Evolutionary conservation across 2,888 invertebrate genomes (phyloP).

Genomic region (Xestia xanthographa): DNA sequence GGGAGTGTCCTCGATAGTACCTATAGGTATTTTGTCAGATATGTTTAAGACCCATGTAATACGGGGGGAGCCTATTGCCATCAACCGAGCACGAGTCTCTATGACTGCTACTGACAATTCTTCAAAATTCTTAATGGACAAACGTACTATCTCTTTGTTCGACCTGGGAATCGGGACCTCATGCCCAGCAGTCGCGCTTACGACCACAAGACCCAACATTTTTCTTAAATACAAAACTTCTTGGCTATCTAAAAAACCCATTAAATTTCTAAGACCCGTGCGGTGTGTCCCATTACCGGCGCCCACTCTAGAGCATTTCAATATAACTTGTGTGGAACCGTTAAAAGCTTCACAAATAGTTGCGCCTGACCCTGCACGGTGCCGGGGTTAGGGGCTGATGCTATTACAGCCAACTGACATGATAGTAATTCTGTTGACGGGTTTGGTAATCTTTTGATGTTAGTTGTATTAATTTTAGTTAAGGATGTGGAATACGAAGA

Average conservation of each 20-base stretch:
- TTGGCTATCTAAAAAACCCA: not conserved
- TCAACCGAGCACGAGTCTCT: not conserved
- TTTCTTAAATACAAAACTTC: not conserved
- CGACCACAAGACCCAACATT: not conserved
- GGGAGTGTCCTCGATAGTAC: too few relatives aligned
- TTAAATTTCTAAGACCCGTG: conserved; percentile 2
- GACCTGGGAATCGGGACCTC: too few relatives aligned
- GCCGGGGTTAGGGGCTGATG: conserved; percentile 68
- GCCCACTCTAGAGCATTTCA: conserved; percentile 68
- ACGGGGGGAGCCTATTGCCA: not conserved
- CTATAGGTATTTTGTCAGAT: too few relatives aligned
- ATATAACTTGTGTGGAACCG: conserved; percentile 76
- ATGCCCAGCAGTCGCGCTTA: not conserved
- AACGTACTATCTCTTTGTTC: too few relatives aligned
- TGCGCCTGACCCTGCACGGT: conserved; percentile 48
- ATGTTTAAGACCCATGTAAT: too few relatives aligned
- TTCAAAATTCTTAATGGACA: too few relatives aligned
- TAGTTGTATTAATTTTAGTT: not conserved
- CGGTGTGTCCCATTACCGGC: conserved; percentile 36
- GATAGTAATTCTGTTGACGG: conserved; percentile 67
- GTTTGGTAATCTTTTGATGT: conserved; percentile 17
- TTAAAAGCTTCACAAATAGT: conserved; percentile 78
- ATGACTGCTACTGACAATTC: too few relatives aligned
- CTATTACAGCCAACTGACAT: conserved; percentile 68
- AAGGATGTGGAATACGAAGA: not conserved